Evolutionary conservation across 1,140 invertebrate genomes (phyloP).

Genomic region (Pollicipes pollicipes): DNA sequence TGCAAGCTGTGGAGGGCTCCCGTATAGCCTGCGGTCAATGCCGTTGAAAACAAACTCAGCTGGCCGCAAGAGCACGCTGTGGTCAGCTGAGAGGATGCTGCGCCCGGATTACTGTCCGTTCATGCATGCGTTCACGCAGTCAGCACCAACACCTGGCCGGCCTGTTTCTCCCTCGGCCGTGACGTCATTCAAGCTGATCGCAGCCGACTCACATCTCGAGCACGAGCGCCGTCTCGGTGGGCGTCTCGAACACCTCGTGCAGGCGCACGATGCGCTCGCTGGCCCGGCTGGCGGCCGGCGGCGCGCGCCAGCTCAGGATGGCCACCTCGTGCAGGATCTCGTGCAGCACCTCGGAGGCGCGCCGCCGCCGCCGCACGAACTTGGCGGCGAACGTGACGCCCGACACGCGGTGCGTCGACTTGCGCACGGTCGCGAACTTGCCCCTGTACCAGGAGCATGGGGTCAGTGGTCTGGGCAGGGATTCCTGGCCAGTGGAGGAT

Average conservation of each 20-base stretch:
- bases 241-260: constrained; percentile 33
- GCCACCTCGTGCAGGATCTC: constrained; percentile 48
- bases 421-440: constrained; percentile 83
- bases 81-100: no score
- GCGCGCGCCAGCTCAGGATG: constrained; percentile 29
- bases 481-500: no score
- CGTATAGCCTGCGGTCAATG: no score
- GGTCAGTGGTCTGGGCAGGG: no score
- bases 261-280: constrained; percentile 27
- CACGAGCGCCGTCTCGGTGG: constrained; percentile 31
- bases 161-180: no score
- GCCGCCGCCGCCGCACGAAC: constrained; percentile 73
- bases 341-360: constrained; percentile 53
- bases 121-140: no score
- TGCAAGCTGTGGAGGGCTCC: no score
- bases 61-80: no score
- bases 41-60: no score
- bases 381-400: constrained; percentile 83
- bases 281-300: constrained; percentile 20
- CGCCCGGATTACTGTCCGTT: no score
- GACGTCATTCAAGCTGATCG: no score
- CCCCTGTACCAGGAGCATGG: constrained; percentile 41
- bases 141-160: no score
- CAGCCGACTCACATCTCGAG: constrained; percentile 33
- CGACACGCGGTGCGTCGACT: constrained; percentile 64